Base-by-base conservation (phyloP, 2,888 invertebrate genomes). In the Andricus quercusramuli region DNA sequence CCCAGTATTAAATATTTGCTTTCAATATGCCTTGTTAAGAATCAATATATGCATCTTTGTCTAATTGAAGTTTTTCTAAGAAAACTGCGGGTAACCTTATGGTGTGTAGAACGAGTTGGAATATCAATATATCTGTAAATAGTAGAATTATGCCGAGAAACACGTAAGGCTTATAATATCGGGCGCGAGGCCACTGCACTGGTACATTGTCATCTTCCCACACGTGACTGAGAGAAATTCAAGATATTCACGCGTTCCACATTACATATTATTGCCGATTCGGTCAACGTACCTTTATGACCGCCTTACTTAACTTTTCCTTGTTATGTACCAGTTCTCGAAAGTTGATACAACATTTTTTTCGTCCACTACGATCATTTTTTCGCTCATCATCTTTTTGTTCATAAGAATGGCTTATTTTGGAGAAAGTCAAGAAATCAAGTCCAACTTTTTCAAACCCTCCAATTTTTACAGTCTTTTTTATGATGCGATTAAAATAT, bases 171-270 rank as follows among this genome's bases (percentile, higher is more conserved):
- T 84, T 88, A 66, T 29, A 32, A 22, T 68, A 88, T 88, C 86
- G 88, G 83, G 88, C 88, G 87, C 88, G 88, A 88, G 88, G 88
- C 86, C 88, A 85, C 82, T 83, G 83, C 11, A 37, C 37, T 37
- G 37, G 88, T 89, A 86, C 89, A 89, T 89, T 89, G 89, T 89
- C 89, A 88, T 89, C 88, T 87, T 89, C 89, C 89, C 87, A 89
- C 89, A 86, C 88, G 79, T n/a, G 37, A 51, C 82, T 85, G 83
- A 85, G 80, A 85, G 83, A 84, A 85, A 80, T 83, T 80, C 82
- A 80, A 84, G 80, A 82, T 81, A 83, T 20, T 32, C 41, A 67
- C 25, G 67, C 37, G 67, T 67, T 67, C 41, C 67, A 67, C 67
- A 67, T 67, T 44, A 44, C 37, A 67, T 41, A 67, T 67, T 67